Percentiles rank a stretch among this genome's conserved stretches.
Evolutionary conservation across 2,888 invertebrate species (phyloP).

Genomic region (Philereme transversata): DNA sequence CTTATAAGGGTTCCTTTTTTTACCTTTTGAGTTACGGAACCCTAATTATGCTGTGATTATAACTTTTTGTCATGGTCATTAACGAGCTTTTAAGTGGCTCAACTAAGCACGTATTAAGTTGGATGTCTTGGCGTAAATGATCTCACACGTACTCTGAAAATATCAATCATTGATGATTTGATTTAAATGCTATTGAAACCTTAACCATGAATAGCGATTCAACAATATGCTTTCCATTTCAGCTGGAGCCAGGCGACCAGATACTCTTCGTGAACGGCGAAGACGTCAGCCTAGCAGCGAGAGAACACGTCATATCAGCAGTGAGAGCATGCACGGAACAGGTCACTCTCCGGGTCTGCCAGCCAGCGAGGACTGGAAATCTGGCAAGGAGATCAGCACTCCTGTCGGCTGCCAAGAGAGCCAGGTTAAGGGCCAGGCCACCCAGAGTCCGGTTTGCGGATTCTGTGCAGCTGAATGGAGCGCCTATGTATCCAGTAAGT

Average conservation of each 20-base stretch:
- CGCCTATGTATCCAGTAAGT: constrained; percentile 90
- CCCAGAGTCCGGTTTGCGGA: constrained; percentile 95
- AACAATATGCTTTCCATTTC: constrained; percentile 41
- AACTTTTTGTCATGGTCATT: too few species aligned
- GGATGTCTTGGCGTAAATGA: too few species aligned
- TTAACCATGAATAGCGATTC: too few species aligned
- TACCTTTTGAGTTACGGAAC: too few species aligned
- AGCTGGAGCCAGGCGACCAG: constrained; percentile 95
- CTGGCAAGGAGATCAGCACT: constrained; percentile 91
- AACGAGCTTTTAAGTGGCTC: too few species aligned
- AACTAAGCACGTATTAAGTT: too few species aligned
- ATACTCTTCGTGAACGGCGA: constrained; percentile 95
- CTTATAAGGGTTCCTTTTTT: too few species aligned
- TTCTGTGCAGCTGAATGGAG: constrained; percentile 93
- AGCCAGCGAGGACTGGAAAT: constrained; percentile 86
- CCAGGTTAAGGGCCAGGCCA: constrained; percentile 90
- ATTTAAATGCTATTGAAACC: too few species aligned
- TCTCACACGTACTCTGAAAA: too few species aligned
- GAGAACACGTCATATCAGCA: constrained; percentile 94
- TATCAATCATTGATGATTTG: too few species aligned
- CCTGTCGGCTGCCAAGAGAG: constrained; percentile 94
- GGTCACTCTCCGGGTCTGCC: constrained; percentile 92
- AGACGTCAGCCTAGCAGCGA: constrained; percentile 92
- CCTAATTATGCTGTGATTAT: too few species aligned
- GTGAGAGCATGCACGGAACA: constrained; percentile 91